phyloP scores from a whole-genome alignment of 2,113 vertebrate genomes.

The Aepyceros melampus region DNA sequence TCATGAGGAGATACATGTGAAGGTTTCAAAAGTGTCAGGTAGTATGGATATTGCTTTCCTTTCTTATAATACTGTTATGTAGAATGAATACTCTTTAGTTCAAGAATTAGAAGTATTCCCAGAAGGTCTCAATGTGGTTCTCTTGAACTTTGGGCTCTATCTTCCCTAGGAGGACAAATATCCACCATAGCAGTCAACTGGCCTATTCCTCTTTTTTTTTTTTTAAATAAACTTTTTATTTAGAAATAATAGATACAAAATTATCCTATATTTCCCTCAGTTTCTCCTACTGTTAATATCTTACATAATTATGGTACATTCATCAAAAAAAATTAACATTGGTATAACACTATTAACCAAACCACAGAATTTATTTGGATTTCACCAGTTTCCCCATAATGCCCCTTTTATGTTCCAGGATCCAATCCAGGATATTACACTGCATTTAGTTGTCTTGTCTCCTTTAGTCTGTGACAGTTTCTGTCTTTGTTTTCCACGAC shows the following conservation, averaged over 20 bases:
- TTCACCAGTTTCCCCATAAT: background rate
- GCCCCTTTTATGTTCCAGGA: background rate
- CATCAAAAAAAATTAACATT: conserved; percentile 14
- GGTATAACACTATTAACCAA: background rate
- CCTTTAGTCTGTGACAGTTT: background rate
- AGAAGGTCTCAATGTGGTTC: background rate
- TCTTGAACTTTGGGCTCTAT: background rate
- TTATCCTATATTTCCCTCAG: background rate
- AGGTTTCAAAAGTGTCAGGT: background rate
- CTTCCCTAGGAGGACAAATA: background rate
- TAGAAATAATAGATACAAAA: too few relatives aligned
- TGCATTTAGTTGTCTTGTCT: background rate
- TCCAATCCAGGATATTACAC: background rate
- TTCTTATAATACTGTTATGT: background rate
- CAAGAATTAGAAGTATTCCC: background rate
- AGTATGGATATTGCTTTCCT: background rate
- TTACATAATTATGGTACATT: background rate
- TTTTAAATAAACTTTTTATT: background rate
- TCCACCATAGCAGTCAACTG: background rate
- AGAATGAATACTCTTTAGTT: background rate
- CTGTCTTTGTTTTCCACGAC: background rate
- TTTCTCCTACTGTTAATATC: background rate
- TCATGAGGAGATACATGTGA: background rate
- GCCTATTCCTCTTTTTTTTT: background rate
- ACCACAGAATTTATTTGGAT: background rate